Percentiles rank a stretch among this genome's conserved stretches.
Evolutionary conservation across 37 sponge, comb jelly and placozoan species (phyloP).

Genomic region (Beroe ovata): DNA sequence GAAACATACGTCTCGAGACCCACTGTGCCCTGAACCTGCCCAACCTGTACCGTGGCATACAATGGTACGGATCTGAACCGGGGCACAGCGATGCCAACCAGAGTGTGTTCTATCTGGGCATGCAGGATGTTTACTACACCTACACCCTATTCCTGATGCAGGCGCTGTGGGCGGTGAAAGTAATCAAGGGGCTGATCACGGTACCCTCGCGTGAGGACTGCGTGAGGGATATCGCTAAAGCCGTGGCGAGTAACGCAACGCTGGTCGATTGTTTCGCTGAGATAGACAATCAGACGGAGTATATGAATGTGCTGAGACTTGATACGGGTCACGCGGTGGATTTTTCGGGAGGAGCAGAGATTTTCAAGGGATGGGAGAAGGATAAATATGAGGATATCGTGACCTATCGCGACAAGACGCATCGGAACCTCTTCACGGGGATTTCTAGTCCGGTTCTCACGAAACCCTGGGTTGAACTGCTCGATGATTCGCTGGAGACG

Average conservation of each 20-base stretch:
- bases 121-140: constrained; percentile 72
- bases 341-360: background rate
- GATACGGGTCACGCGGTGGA: background rate
- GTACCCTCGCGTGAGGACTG: constrained; percentile 43
- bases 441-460: constrained; percentile 30
- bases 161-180: constrained; percentile 68
- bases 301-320: background rate
- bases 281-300: constrained; percentile 69
- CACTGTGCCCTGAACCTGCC: constrained; percentile 1
- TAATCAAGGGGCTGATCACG: constrained; percentile 58
- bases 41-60: constrained; percentile 67
- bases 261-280: background rate
- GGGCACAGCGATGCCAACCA: background rate
- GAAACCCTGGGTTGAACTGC: constrained; percentile 68
- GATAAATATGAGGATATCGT: constrained; percentile 67
- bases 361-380: constrained; percentile 63
- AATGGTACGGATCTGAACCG: background rate
- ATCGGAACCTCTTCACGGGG: constrained; percentile 31
- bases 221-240: constrained; percentile 9
- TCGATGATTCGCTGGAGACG: constrained; percentile 68
- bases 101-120: constrained; percentile 69
- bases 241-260: background rate
- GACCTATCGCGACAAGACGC: constrained; percentile 67
- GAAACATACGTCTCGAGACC: constrained; percentile 44
- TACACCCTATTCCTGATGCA: constrained; percentile 69